A percentile compares a stretch with the other conserved stretches of the same genome.
These are phyloP conservation scores for Hypomecis punctinalis DNA, from an alignment of 2,888 invertebrate species.

Conservation along the genomic window DNA sequence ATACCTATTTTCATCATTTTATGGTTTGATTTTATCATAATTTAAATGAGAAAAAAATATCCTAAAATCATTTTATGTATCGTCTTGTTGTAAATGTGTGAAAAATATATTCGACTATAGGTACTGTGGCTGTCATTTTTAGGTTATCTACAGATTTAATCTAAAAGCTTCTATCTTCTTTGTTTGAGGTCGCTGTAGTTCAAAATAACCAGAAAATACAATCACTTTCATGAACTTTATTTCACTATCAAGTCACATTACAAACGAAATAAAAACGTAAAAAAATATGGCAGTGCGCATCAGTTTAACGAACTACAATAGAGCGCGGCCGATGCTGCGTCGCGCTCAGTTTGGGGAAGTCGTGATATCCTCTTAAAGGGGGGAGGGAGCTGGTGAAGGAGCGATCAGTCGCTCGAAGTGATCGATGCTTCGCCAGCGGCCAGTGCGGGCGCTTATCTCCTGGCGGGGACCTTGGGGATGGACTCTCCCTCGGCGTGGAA, in stretches of 20 bases:
- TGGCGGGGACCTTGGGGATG: slow-evolving; percentile 81
- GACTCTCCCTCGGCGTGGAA: slow-evolving; percentile 86
- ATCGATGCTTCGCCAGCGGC: slow-evolving; percentile 34
- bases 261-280: slow-evolving; percentile 61
- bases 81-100: no score
- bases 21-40: no score
- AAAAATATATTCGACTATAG: no score
- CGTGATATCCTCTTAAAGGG: neutral
- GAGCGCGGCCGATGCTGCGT: slow-evolving; percentile 22
- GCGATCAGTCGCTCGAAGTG: slow-evolving; percentile 28
- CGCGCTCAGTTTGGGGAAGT: slow-evolving; percentile 19
- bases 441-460: slow-evolving; percentile 48
- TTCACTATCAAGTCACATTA: slow-evolving; percentile 47
- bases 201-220: slow-evolving; percentile 4
- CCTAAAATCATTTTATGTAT: no score
- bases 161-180: no score
- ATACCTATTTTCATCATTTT: no score
- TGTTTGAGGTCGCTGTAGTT: neutral
- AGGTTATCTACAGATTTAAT: no score
- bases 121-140: no score
- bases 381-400: slow-evolving; percentile 17
- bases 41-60: no score
- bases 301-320: slow-evolving; percentile 48
- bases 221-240: slow-evolving; percentile 24
- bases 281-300: slow-evolving; percentile 69